Evolutionary conservation across 2,888 invertebrate genomes (phyloP).

Genomic region (Epinotia demarniana): DNA sequence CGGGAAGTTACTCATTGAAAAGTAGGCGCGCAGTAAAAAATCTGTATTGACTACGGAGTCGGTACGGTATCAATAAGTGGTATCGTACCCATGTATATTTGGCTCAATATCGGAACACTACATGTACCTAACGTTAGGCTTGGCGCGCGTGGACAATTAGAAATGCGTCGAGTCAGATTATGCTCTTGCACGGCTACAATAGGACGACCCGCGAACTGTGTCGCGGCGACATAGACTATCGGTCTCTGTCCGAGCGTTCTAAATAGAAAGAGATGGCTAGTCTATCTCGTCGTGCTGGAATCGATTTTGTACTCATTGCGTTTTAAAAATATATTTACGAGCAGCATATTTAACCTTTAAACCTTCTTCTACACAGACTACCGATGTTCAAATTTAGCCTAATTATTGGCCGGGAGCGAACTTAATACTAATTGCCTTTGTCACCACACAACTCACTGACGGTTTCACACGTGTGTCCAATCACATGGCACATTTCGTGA

Average conservation of each 20-base stretch:
- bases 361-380: neutral
- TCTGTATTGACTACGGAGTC: too few species aligned
- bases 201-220: too few species aligned
- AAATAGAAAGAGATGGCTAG: too few species aligned
- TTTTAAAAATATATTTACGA: too few species aligned
- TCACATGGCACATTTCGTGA: constrained; percentile 65
- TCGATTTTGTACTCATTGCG: neutral
- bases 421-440: constrained; percentile 54
- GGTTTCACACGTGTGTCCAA: constrained; percentile 62
- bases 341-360: neutral
- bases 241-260: too few species aligned
- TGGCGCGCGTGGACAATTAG: too few species aligned
- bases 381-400: constrained; percentile 17
- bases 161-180: neutral
- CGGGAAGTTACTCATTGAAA: too few species aligned
- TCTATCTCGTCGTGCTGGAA: neutral
- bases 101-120: neutral
- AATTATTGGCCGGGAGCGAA: constrained; percentile 31
- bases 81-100: too few species aligned
- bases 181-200: neutral
- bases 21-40: too few species aligned
- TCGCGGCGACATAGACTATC: too few species aligned
- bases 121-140: too few species aligned
- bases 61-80: too few species aligned
- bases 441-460: constrained; percentile 52